Evolutionary conservation across 2,797 vertebrate genomes (phyloP).

Genomic region (Falco novaeseelandiae): DNA sequence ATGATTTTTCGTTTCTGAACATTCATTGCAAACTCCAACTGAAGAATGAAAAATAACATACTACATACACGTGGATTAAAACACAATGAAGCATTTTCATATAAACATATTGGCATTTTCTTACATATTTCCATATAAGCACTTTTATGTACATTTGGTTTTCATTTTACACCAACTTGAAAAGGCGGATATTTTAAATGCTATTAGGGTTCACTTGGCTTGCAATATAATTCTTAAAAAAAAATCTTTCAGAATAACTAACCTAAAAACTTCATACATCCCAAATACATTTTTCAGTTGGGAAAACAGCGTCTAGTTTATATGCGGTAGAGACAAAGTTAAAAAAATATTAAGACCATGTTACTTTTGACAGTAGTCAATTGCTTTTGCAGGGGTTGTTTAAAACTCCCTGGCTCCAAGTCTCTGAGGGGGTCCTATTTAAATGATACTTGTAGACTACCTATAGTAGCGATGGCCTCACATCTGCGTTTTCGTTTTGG

Average conservation of each 20-base stretch:
- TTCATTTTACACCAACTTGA: neutral
- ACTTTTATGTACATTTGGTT: neutral
- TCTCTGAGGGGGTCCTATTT: neutral
- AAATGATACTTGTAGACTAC: neutral
- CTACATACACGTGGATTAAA: neutral
- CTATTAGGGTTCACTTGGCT: neutral
- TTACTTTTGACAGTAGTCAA: neutral
- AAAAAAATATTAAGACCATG: neutral
- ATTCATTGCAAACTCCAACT: conserved; percentile 47
- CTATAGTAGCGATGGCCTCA: neutral
- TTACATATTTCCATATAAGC: neutral
- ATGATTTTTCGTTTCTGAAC: conserved; percentile 59
- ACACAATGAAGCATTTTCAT: neutral
- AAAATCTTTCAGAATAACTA: neutral
- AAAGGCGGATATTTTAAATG: neutral
- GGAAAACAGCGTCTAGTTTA: neutral
- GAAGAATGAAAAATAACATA: neutral
- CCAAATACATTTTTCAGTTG: neutral
- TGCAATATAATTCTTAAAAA: neutral
- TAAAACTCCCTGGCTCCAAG: neutral
- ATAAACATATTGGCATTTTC: neutral
- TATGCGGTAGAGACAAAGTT: neutral
- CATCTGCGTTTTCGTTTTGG: neutral
- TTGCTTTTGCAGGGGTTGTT: neutral
- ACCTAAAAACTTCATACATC: neutral